A percentile compares a stretch with the other conserved stretches of the same genome.
Evolutionary conservation across 1,140 invertebrate species (phyloP).

Genomic region (Littorina saxatilis): DNA sequence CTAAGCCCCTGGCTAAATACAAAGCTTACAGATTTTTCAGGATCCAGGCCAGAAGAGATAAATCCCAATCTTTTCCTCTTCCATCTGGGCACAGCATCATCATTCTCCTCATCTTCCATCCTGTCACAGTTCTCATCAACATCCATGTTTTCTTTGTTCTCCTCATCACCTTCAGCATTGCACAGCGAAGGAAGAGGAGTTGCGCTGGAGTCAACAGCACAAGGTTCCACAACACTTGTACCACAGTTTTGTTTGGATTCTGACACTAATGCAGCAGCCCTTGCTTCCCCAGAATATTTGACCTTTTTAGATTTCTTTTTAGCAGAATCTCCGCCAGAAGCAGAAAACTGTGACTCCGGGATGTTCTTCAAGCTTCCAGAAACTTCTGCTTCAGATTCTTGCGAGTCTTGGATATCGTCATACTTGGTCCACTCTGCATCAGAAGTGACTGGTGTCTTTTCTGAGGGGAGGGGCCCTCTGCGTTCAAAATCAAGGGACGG

Average conservation of each 20-base stretch:
- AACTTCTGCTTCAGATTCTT: not conserved
- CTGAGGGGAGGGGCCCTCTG: not conserved
- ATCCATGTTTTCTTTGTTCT: not conserved
- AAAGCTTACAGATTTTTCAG: conserved; percentile 18
- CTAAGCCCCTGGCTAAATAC: no score
- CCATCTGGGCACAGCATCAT: conserved; percentile 10
- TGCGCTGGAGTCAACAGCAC: not conserved
- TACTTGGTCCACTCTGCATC: not conserved
- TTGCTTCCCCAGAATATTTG: no score
- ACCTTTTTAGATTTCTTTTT: no score
- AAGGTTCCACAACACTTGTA: not conserved
- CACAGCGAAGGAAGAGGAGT: not conserved
- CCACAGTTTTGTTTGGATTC: no score
- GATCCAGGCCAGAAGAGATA: conserved; percentile 20
- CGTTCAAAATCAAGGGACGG: conserved; percentile 29
- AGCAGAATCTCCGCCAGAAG: not conserved
- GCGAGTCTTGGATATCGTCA: conserved; percentile 1
- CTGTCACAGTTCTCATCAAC: not conserved
- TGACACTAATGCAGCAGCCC: no score
- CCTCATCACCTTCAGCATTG: not conserved
- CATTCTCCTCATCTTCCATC: not conserved
- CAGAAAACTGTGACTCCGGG: conserved; percentile 22
- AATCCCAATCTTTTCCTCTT: conserved; percentile 22
- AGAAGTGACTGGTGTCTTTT: not conserved
- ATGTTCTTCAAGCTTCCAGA: conserved; percentile 4